Base-by-base conservation (phyloP, 1,140 invertebrate species). In the Drosophila carrolli region DNA sequence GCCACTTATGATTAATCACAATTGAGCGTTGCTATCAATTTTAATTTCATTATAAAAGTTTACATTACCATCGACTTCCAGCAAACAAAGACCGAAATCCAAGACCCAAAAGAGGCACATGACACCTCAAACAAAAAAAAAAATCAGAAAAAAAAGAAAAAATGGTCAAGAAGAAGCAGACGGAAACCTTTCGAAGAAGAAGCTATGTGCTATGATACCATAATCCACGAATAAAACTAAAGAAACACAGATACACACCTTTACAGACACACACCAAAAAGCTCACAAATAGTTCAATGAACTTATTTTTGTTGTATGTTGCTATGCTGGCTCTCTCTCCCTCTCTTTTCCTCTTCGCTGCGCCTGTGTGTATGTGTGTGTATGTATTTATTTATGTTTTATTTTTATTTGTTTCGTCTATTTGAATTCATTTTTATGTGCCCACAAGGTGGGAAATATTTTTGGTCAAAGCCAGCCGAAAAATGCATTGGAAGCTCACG, bases 201-300 rank as follows among this genome's bases (percentile, higher is more conserved):
- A 78, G 75, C 75, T 78, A 66, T 78, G 60, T 43, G 84, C 83
- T 89, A 89, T 89, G 84, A 89, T 90, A 83, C 84, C 84, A 89
- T 89, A 89, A 89, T 89, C 84, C 84, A 89, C 84, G 84, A 89
- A 89, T 89, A 89, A 89, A 89, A 89, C 84, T 78, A 84, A 89
- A 84, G 84, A 89, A 89, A 83, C 84, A 77, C 75, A 70, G 62
- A 68, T 48, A 77, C 62, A 75, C 51, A 76, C 73, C 59, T 48
- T 58, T 67, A 43, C 50, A 56, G 37, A 27, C 37, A 61, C 73
- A 53, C 40, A 75, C 68, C 60, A 73, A 90, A 90, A 90, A 90
- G 86, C 88, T 90, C 86, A 90, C 86, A 88, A 90, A 91, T 91
- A 90, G 86, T 90, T 90, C 86, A 90, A 86, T 90, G 86, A 90